phyloP scores from a whole-genome alignment of 2,888 invertebrate species.

The Onchidella celtica region DNA sequence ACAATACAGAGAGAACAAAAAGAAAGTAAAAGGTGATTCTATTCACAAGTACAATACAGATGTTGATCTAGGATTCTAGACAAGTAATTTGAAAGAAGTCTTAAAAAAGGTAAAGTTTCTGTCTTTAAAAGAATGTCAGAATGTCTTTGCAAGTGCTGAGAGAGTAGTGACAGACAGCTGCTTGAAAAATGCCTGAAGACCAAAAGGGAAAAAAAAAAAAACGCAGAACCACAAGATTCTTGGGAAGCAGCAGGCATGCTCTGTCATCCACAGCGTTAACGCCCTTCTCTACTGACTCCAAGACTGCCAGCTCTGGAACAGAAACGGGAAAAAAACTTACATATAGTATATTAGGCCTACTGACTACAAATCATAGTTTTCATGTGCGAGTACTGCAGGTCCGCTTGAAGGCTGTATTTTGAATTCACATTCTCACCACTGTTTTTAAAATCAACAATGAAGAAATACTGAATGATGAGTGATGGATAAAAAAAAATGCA shows the following conservation, averaged over 20 bases:
- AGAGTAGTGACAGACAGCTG: constrained; percentile 13
- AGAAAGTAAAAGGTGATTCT: background rate
- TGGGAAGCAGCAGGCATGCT: background rate
- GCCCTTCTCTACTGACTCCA: constrained; percentile 37
- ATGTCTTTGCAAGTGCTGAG: background rate
- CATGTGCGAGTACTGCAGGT: no score
- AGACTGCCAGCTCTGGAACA: constrained; percentile 48
- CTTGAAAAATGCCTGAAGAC: background rate
- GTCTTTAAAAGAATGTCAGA: background rate
- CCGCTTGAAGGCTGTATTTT: no score
- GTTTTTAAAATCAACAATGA: no score
- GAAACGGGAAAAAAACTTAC: background rate
- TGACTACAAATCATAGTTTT: no score
- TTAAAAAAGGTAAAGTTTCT: background rate
- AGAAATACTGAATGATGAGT: no score
- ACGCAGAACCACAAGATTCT: no score
- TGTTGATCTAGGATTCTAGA: constrained; percentile 8
- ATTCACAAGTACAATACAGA: constrained; percentile 20
- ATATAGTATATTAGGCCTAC: no score
- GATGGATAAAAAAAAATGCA: no score
- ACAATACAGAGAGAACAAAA: background rate
- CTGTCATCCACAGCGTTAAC: background rate
- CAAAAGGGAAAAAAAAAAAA: background rate
- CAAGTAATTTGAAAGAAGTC: background rate
- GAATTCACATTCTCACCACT: no score